Conservation (phyloP, 2,888 invertebrate genomes). For the Torymus aiolomorphi region DNA sequence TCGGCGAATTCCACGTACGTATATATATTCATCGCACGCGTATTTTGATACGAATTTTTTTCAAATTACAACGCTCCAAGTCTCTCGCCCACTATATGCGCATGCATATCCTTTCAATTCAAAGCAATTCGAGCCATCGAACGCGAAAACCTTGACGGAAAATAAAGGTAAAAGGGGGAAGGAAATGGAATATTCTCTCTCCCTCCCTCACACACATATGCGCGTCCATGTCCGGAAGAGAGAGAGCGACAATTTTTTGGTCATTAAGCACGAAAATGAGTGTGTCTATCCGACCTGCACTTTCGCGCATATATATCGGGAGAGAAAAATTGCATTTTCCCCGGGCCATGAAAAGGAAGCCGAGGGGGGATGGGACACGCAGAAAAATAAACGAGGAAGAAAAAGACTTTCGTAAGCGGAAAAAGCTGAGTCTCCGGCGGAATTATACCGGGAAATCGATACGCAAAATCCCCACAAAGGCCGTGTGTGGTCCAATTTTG, state of each 20-base stretch:
- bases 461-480: slow-evolving; percentile 72
- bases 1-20: slow-evolving; percentile 41
- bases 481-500: slow-evolving; percentile 70
- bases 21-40: slow-evolving; percentile 11
- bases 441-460: too few relatives aligned
- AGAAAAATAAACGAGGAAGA: slow-evolving; percentile 53
- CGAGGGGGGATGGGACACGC: background rate
- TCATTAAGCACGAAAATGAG: slow-evolving; percentile 55
- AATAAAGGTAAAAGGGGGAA: slow-evolving; percentile 15
- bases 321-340: slow-evolving; percentile 49
- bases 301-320: slow-evolving; percentile 10
- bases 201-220: background rate
- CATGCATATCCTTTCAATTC: background rate
- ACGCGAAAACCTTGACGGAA: background rate
- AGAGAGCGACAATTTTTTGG: slow-evolving; percentile 50
- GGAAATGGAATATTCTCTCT: background rate
- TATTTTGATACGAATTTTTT: background rate
- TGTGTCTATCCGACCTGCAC: slow-evolving; percentile 5
- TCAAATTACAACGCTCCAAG: slow-evolving; percentile 33
- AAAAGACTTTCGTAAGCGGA: background rate
- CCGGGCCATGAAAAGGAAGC: slow-evolving; percentile 27
- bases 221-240: too few relatives aligned
- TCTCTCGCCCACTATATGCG: background rate
- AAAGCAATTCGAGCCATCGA: slow-evolving; percentile 6
- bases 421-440: background rate